These are phyloP conservation scores for Nasonia oneida DNA, from an alignment of 2,888 invertebrate species.

Conservation along the genomic window DNA sequence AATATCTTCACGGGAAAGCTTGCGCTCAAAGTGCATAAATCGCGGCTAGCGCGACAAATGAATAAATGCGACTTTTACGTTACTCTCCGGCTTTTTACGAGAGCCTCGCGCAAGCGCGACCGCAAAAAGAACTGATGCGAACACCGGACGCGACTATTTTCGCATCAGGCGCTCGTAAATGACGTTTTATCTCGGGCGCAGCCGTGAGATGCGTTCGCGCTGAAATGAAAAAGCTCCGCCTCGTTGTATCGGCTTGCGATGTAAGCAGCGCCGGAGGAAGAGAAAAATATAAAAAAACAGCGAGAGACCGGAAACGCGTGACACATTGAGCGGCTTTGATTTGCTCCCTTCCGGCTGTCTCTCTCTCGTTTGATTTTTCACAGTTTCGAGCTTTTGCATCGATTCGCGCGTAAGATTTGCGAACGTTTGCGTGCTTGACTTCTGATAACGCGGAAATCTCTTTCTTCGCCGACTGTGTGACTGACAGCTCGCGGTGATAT, in stretches of 20 bases:
- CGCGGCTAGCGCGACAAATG: conserved; percentile 1
- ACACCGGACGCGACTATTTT: conserved; percentile 11
- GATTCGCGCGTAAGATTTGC: background rate
- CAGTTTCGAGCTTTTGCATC: background rate
- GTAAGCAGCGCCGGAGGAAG: background rate
- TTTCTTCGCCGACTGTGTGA: conserved; percentile 2
- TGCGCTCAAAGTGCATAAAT: background rate
- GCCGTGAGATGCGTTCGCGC: background rate
- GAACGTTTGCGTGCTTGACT: background rate
- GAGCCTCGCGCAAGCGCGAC: background rate
- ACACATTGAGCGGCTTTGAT: background rate
- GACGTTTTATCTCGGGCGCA: conserved; percentile 8
- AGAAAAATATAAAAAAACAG: background rate
- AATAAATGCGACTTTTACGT: conserved; percentile 23
- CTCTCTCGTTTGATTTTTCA: conserved; percentile 1
- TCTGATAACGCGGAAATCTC: background rate
- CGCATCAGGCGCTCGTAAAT: conserved; percentile 30
- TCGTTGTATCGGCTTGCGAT: background rate
- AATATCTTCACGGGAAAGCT: background rate
- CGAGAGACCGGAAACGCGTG: background rate
- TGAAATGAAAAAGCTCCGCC: conserved; percentile 26
- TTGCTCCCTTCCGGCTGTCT: background rate
- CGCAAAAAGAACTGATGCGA: background rate
- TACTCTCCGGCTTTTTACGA: background rate
- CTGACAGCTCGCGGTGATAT: background rate